A percentile compares a stretch with the other conserved stretches of the same genome.
Evolutionary conservation across 2,888 invertebrate species (phyloP).

Genomic region (Eristalis arbustorum): DNA sequence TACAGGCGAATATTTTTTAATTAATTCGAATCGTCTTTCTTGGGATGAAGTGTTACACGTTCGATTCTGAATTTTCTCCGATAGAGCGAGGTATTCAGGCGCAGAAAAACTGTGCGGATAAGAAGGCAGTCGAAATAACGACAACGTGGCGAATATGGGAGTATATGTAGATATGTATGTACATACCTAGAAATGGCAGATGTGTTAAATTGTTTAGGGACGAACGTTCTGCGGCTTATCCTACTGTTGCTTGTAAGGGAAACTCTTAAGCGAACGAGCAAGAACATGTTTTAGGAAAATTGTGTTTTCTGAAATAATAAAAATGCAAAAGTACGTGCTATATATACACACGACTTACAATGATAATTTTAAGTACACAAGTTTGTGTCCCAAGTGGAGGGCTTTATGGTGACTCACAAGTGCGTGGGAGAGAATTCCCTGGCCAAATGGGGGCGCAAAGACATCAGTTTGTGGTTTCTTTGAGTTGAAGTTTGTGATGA

Average conservation of each 20-base stretch:
- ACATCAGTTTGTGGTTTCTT: neutral
- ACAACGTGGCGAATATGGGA: constrained; percentile 29
- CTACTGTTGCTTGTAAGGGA: neutral
- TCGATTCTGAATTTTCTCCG: constrained; percentile 20
- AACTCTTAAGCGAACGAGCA: neutral
- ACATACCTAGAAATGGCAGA: constrained; percentile 29
- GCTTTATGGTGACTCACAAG: neutral
- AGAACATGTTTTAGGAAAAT: constrained; percentile 36
- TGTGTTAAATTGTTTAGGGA: constrained; percentile 59
- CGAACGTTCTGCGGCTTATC: constrained; percentile 44
- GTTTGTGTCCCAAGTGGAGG: neutral
- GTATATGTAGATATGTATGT: neutral
- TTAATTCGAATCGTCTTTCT: constrained; percentile 56
- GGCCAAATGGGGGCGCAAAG: neutral
- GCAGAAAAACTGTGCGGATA: neutral
- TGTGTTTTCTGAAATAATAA: constrained; percentile 52
- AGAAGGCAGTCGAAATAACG: neutral
- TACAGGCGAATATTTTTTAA: constrained; percentile 49
- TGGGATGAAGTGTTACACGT: constrained; percentile 4
- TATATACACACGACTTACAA: constrained; percentile 36
- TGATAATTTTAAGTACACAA: constrained; percentile 40
- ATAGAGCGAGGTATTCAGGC: constrained; percentile 1
- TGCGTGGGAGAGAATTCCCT: neutral
- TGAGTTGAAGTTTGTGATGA: constrained; percentile 6
- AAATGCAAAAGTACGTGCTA: constrained; percentile 46